phyloP scores from a whole-genome alignment of 2,113 vertebrate genomes.

The Garra rufa region DNA sequence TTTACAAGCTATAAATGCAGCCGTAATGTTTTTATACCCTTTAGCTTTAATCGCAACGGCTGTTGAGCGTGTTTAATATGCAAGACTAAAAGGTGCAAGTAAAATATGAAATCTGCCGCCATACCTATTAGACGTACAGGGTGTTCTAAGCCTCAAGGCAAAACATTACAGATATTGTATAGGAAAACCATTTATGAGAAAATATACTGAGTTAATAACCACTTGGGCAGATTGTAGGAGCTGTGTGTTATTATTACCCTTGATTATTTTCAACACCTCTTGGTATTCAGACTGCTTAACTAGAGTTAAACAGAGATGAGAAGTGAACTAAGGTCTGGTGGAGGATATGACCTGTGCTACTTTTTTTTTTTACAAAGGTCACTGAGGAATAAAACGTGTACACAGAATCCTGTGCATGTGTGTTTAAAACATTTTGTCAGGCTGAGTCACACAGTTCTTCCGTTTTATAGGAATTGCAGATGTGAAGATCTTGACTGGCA shows the following conservation, averaged over 20 bases:
- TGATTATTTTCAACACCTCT: not conserved
- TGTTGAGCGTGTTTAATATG: slow-evolving; percentile 46
- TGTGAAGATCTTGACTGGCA: slow-evolving; percentile 54
- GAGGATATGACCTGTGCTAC: not conserved
- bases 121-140: not conserved
- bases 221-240: not conserved
- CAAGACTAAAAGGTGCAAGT: slow-evolving; percentile 20
- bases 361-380: not conserved
- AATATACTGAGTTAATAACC: slow-evolving; percentile 2
- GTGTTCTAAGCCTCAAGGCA: not conserved
- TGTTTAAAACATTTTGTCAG: not conserved
- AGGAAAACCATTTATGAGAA: not conserved
- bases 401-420: slow-evolving; percentile 14
- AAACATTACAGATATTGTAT: not conserved
- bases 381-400: not conserved
- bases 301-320: not conserved
- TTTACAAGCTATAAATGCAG: slow-evolving; percentile 73
- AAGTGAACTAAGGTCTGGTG: not conserved
- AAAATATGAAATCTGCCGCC: slow-evolving; percentile 25
- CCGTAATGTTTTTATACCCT: slow-evolving; percentile 68
- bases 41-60: slow-evolving; percentile 56
- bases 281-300: not conserved
- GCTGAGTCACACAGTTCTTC: slow-evolving; percentile 7
- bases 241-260: slow-evolving; percentile 11
- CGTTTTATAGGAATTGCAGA: slow-evolving; percentile 64